Percentiles rank a stretch among this genome's conserved stretches.
Conservation (phyloP, 2,113 vertebrate species). For the Bos indicus region DNA sequence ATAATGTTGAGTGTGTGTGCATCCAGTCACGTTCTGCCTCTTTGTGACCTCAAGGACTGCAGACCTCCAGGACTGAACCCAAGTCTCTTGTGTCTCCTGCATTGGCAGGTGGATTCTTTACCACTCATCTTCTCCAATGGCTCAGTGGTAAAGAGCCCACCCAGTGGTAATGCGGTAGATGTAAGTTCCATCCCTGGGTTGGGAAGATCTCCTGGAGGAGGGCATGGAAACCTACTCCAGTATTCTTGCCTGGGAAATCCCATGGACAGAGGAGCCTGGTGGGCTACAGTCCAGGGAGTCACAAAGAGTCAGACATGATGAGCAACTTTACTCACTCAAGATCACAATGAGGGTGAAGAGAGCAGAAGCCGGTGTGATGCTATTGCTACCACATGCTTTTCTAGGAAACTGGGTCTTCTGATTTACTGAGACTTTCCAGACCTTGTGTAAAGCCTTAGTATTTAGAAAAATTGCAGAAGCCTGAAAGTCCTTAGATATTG, state of each 20-base stretch:
- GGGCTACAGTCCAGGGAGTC: background rate
- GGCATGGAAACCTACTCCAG: background rate
- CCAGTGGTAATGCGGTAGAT: background rate
- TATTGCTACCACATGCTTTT: background rate
- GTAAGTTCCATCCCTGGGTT: fast-evolving
- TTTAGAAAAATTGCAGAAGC: background rate
- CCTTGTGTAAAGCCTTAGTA: background rate
- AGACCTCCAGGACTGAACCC: background rate
- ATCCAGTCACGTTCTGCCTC: background rate
- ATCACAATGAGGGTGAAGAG: background rate
- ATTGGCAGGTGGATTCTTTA: background rate
- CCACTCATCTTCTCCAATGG: background rate
- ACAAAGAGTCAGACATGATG: background rate
- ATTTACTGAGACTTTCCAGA: background rate
- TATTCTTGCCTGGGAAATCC: background rate
- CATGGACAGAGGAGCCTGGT: background rate
- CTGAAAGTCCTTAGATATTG: background rate
- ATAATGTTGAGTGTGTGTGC: background rate
- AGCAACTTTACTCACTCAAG: background rate
- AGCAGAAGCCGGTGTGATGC: background rate
- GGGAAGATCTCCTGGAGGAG: background rate
- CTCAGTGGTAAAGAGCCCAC: background rate
- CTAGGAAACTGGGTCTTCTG: background rate
- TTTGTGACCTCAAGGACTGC: background rate
- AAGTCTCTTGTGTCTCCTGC: background rate